A percentile compares a stretch with the other conserved stretches of the same genome.
Conservation (phyloP, 2,888 invertebrate genomes). For the Amphiduros pacificus region DNA sequence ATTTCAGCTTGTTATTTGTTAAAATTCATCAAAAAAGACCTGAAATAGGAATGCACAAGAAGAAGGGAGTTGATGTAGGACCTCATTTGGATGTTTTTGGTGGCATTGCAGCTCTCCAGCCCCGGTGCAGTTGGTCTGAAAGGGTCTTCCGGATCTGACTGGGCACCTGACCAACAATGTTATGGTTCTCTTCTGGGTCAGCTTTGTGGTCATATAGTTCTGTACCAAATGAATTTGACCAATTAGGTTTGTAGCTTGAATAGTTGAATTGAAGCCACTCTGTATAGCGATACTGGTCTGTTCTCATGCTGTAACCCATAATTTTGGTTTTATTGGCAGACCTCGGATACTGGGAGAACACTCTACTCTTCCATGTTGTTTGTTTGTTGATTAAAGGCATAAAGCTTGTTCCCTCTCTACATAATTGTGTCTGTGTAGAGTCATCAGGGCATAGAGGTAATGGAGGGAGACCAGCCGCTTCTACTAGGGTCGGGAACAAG, state of each 20-base stretch:
- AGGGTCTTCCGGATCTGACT: not conserved
- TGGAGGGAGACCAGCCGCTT: conserved; percentile 33
- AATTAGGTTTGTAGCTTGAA: conserved; percentile 27
- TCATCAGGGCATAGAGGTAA: conserved; percentile 23
- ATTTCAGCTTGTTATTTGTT: no score
- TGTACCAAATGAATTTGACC: conserved; percentile 19
- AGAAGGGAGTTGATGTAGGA: no score
- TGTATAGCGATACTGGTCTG: conserved; percentile 33
- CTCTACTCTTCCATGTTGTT: conserved; percentile 21
- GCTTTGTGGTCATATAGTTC: conserved; percentile 32
- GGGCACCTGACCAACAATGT: not conserved
- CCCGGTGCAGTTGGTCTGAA: not conserved
- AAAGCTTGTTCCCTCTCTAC: conserved; percentile 26
- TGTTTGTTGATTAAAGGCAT: conserved; percentile 14
- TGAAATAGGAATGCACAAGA: no score
- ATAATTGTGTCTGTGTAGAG: conserved; percentile 12
- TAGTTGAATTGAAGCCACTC: conserved; percentile 31
- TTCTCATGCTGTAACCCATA: conserved; percentile 38
- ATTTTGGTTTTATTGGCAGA: conserved; percentile 29
- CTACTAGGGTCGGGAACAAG: conserved; percentile 39
- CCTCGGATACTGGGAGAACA: conserved; percentile 33
- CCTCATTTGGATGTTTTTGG: no score
- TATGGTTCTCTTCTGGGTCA: conserved; percentile 32
- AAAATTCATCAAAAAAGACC: no score
- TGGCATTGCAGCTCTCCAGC: not conserved